These are phyloP conservation scores for Bagarius yarrelli DNA, from an alignment of 2,113 vertebrate species.

Conservation along the genomic window DNA sequence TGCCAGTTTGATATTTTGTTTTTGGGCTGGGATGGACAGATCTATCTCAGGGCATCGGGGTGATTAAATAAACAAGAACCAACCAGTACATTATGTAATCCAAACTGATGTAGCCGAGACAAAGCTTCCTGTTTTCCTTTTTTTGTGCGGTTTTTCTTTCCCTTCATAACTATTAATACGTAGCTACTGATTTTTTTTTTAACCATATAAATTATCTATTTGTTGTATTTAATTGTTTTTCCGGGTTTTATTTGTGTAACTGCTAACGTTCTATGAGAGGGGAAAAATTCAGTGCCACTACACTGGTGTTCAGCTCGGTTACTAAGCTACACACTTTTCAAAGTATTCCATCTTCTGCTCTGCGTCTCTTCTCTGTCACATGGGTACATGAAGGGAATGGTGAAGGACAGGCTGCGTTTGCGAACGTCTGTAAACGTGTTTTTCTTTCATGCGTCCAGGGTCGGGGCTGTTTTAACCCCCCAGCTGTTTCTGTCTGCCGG, in stretches of 20 bases:
- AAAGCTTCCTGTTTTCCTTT: background rate
- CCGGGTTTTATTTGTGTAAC: slow-evolving; percentile 50
- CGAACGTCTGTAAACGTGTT: background rate
- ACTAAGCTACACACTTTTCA: slow-evolving; percentile 59
- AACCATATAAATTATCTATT: slow-evolving; percentile 47
- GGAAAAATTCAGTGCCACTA: slow-evolving; percentile 61
- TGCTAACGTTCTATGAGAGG: slow-evolving; percentile 43
- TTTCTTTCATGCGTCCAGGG: slow-evolving; percentile 40
- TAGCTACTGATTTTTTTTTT: slow-evolving; percentile 61
- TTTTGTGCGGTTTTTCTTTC: slow-evolving; percentile 19
- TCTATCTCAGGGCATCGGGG: slow-evolving; percentile 67
- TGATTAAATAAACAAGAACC: slow-evolving; percentile 35
- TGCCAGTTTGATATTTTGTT: slow-evolving; percentile 37
- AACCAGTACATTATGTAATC: slow-evolving; percentile 49
- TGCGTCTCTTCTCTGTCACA: slow-evolving; percentile 43
- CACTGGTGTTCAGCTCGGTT: slow-evolving; percentile 60
- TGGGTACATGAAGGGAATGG: background rate
- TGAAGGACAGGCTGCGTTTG: background rate
- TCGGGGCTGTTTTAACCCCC: slow-evolving; percentile 41
- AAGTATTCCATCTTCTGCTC: slow-evolving; percentile 50
- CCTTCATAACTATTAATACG: slow-evolving; percentile 38
- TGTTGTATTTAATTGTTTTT: slow-evolving; percentile 68
- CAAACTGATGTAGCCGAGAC: slow-evolving; percentile 59
- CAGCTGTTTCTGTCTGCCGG: slow-evolving; percentile 40
- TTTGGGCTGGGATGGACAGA: slow-evolving; percentile 54